Percentiles rank a stretch among this genome's conserved stretches.
Evolutionary conservation across 1,140 invertebrate species (phyloP).

Genomic region (Oscheius sp.): DNA sequence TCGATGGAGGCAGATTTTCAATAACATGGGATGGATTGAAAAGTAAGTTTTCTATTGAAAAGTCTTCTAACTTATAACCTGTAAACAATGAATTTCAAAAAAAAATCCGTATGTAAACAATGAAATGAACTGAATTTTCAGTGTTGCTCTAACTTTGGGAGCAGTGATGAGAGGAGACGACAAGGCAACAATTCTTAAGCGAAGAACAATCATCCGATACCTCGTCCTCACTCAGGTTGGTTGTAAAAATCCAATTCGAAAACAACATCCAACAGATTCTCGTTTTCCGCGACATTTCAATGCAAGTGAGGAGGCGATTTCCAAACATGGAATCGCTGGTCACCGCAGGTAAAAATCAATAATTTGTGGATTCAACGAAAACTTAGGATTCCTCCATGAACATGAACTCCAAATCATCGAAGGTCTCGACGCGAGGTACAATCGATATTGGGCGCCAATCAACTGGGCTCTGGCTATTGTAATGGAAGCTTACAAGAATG

Average conservation of each 20-base stretch:
- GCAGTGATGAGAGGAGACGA: constrained; percentile 7
- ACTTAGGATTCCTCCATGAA: constrained; percentile 48
- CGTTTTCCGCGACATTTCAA: constrained; percentile 51
- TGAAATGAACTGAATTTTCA: too few species aligned
- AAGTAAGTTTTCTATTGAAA: constrained; percentile 13
- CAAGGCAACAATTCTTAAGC: constrained; percentile 10
- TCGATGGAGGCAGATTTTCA: constrained; percentile 48
- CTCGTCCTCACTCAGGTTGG: constrained; percentile 30
- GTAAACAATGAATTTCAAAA: not conserved
- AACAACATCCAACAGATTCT: constrained; percentile 20
- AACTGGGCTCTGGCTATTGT: constrained; percentile 49
- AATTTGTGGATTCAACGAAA: constrained; percentile 17
- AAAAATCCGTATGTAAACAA: not conserved
- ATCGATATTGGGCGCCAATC: constrained; percentile 57
- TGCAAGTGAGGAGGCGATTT: constrained; percentile 54
- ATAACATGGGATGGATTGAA: constrained; percentile 48
- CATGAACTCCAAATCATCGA: constrained; percentile 46
- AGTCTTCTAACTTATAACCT: not conserved
- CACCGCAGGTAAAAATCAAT: constrained; percentile 45
- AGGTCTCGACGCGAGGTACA: constrained; percentile 39
- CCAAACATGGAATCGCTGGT: constrained; percentile 57
- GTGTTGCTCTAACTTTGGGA: constrained; percentile 26
- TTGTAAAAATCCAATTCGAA: not conserved
- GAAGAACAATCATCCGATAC: constrained; percentile 34
- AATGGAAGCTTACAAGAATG: constrained; percentile 43